These are phyloP conservation scores for Equus przewalskii DNA, from an alignment of 2,113 vertebrate genomes.

Conservation along the genomic window DNA sequence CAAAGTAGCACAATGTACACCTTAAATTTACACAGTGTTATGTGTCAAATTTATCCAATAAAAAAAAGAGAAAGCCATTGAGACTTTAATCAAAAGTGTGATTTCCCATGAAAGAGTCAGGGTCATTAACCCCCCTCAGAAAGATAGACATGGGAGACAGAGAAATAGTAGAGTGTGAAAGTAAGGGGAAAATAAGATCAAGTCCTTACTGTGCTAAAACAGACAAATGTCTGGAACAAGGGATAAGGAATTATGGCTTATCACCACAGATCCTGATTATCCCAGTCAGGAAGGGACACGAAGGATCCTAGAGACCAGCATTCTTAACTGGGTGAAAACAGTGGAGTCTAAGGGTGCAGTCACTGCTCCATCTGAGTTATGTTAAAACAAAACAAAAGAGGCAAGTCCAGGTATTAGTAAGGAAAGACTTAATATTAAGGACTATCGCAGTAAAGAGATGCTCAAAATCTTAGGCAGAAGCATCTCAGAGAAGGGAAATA, in stretches of 20 bases:
- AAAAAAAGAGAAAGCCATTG: neutral
- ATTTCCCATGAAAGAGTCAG: neutral
- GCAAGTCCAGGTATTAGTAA: neutral
- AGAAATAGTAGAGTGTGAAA: neutral
- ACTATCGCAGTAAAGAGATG: neutral
- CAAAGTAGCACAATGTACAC: neutral
- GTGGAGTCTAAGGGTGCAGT: neutral
- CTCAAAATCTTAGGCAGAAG: neutral
- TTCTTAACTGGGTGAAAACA: neutral
- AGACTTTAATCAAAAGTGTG: neutral
- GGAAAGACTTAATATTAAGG: neutral
- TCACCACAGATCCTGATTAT: neutral
- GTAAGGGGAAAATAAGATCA: neutral
- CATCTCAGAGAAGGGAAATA: neutral
- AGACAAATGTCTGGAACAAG: neutral
- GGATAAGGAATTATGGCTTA: neutral
- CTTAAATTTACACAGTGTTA: neutral
- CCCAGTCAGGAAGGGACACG: neutral
- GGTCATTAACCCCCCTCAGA: neutral
- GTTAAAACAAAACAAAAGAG: neutral
- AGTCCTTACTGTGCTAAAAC: neutral
- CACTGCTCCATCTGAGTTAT: neutral
- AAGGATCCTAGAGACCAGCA: neutral
- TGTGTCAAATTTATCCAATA: neutral
- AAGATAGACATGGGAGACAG: neutral